These are phyloP conservation scores for Eupithecia centaureata DNA, from an alignment of 2,888 invertebrate genomes.

Conservation along the genomic window DNA sequence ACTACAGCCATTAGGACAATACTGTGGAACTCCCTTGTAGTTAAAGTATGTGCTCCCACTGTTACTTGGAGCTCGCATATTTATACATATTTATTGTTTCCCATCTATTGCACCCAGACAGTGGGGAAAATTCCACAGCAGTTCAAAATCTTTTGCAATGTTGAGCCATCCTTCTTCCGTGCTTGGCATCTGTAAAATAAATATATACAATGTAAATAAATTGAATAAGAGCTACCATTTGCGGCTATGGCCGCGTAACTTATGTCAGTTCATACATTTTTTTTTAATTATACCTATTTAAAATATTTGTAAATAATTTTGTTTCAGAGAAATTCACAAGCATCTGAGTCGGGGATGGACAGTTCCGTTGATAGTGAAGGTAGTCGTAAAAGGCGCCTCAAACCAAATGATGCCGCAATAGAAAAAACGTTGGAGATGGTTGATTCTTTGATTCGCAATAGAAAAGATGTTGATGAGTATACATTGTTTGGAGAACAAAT, in stretches of 20 bases:
- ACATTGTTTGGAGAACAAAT: constrained; percentile 40
- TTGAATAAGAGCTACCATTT: constrained; percentile 19
- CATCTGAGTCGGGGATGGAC: constrained; percentile 37
- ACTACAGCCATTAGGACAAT: constrained; percentile 39
- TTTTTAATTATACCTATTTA: constrained; percentile 29
- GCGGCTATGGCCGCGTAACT: constrained; percentile 24
- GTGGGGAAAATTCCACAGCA: constrained; percentile 24
- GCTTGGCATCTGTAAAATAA: constrained; percentile 32
- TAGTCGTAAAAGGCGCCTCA: constrained; percentile 36
- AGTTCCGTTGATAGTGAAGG: constrained; percentile 41
- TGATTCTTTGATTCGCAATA: constrained; percentile 39
- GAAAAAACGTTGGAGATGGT: constrained; percentile 33
- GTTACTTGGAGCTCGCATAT: constrained; percentile 34
- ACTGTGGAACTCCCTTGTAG: constrained; percentile 31
- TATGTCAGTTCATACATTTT: constrained; percentile 30
- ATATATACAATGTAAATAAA: constrained; percentile 29
- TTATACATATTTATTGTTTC: constrained; percentile 42
- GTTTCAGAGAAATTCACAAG: constrained; percentile 36
- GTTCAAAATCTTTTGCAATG: constrained; percentile 30
- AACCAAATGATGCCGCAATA: constrained; percentile 38
- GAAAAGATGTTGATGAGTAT: constrained; percentile 37
- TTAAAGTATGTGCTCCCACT: constrained; percentile 31
- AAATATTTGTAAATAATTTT: constrained; percentile 34
- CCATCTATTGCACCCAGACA: constrained; percentile 42
- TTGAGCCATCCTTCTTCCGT: constrained; percentile 31